Conservation (phyloP, 2,888 invertebrate genomes). For the Cremastinae sp. region DNA sequence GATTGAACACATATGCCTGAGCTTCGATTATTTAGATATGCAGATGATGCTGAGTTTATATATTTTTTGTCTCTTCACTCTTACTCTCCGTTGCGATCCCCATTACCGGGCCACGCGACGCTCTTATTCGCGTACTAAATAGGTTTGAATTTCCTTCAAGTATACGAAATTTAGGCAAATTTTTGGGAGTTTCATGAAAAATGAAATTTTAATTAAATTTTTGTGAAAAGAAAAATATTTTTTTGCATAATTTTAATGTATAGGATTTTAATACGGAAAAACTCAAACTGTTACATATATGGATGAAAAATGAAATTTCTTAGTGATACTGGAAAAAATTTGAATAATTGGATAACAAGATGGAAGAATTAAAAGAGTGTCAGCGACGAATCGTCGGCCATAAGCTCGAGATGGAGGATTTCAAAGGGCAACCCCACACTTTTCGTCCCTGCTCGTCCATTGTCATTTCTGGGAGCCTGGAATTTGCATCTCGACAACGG, state of each 20-base stretch:
- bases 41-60: constrained; percentile 75
- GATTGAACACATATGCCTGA: constrained; percentile 75
- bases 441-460: constrained; percentile 24
- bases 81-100: constrained; percentile 40
- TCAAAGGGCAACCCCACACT: constrained; percentile 3
- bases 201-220: too few species aligned
- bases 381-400: constrained; percentile 17
- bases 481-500: constrained; percentile 57
- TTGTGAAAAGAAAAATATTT: too few species aligned
- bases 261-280: too few species aligned
- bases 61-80: constrained; percentile 61
- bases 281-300: too few species aligned
- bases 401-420: constrained; percentile 26
- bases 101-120: constrained; percentile 32
- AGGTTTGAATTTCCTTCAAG: too few species aligned
- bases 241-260: too few species aligned
- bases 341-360: background rate
- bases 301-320: too few species aligned
- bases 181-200: too few species aligned
- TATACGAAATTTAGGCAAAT: too few species aligned
- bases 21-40: constrained; percentile 80
- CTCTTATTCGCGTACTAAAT: too few species aligned
- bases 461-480: constrained; percentile 43
- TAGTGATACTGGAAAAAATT: too few species aligned
- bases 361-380: constrained; percentile 12